Conservation (phyloP, 2,888 invertebrate species). For the Eilema griseolum region DNA sequence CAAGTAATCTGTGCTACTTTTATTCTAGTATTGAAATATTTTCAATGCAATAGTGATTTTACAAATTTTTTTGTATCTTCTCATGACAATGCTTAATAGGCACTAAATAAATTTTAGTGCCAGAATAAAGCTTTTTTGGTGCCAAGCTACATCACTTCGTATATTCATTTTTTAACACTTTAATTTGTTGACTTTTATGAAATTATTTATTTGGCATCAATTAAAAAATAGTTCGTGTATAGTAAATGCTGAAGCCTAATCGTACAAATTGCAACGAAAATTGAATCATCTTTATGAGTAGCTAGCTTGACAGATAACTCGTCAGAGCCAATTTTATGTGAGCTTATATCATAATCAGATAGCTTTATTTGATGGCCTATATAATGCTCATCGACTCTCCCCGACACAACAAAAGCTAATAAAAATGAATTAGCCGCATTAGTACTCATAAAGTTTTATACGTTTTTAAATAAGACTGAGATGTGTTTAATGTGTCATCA, state of each 20-base stretch:
- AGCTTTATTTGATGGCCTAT: not conserved
- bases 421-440: constrained; percentile 55
- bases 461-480: constrained; percentile 55
- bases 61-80: not conserved
- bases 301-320: not conserved
- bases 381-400: not conserved
- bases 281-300: not conserved
- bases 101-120: too few species aligned
- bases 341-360: not conserved
- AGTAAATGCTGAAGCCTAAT: not conserved
- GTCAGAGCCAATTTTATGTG: not conserved
- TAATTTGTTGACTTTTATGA: not conserved
- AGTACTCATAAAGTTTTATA: constrained; percentile 59
- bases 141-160: not conserved
- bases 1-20: not conserved
- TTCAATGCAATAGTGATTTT: too few species aligned
- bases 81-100: not conserved
- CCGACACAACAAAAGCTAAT: constrained; percentile 34
- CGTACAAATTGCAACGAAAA: not conserved
- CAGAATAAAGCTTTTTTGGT: not conserved
- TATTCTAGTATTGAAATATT: not conserved
- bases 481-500: constrained; percentile 61
- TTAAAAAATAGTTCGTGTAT: not conserved
- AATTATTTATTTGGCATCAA: not conserved
- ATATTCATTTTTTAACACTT: not conserved